Evolutionary conservation across 2,113 vertebrate species (phyloP), one percentile per base, ranked within the genome.

Genomic region (Platichthys flesus): DNA sequence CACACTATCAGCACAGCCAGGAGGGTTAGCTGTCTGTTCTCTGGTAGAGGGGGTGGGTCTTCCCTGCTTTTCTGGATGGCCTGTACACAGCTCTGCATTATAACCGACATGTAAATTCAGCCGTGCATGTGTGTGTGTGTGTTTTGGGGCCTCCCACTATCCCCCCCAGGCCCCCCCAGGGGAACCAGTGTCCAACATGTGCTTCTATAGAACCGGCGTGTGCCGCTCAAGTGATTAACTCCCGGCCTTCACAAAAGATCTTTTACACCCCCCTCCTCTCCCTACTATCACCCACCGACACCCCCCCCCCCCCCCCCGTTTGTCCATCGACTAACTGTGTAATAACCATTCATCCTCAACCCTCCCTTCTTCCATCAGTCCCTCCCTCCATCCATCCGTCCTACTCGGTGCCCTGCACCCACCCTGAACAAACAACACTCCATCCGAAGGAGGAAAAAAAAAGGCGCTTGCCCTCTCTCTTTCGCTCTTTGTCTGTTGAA

Each of bases 141-240:
- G 78, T 12, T 42, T 42, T 42, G 12, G 40, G 40, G 40, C 40
- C 40, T 42, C 40, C 40, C 40, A 42, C 40, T 42, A 13, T 2
- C 40, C 40, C 40, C 40, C 40, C 40, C 10, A 12, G 10, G 40
- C 71, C 65, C 70, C 76, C 90, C 79, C 87, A 26, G 70, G 92
- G 90, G 89, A 88, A 49, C 71, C 78, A 63, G 88, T 91, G 90
- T 91, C 87, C 72, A 75, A 91, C 92, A 91, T 92, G 92, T 91
- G 92, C 90, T 92, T 77, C 86, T 84, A 88, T 85, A 89, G 87
- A 90, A 87, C 75, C 49, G 90, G 85, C 91, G 90, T 92, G 90
- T 92, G 91, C 91, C 91, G 85, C 90, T 92, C 86, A 92, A 91
- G 91, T 92, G 92, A 93, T 93, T 93, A 92, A 93, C 89, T 91